Percentiles rank a stretch among this genome's conserved stretches.
These are phyloP conservation scores for Hyalella azteca DNA, from an alignment of 2,888 invertebrate species.

Conservation along the genomic window DNA sequence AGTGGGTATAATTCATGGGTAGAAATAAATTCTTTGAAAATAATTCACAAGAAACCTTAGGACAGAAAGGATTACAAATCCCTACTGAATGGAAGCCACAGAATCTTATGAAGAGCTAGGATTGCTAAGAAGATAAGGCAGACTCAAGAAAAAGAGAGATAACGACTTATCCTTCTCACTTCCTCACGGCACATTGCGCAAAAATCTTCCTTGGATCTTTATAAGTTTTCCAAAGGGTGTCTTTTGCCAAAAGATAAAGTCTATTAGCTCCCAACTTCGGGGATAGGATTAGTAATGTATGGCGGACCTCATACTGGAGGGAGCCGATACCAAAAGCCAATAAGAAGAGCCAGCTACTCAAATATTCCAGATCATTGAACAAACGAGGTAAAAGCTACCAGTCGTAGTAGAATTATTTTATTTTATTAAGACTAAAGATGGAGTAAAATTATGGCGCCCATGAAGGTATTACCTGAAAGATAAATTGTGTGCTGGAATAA, in stretches of 20 bases:
- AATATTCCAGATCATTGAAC: not conserved
- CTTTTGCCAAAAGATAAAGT: not conserved
- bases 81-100: not conserved
- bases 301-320: not conserved
- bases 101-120: no score
- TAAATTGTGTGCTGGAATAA: no score
- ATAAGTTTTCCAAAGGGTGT: conserved; percentile 6
- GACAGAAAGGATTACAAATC: not conserved
- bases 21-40: no score
- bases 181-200: conserved; percentile 8
- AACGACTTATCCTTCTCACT: conserved; percentile 4
- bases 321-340: not conserved
- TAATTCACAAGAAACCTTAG: no score
- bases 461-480: no score
- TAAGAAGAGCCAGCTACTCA: not conserved
- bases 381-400: no score
- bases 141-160: not conserved
- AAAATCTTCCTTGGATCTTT: conserved; percentile 4
- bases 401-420: no score
- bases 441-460: no score
- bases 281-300: not conserved
- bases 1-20: no score
- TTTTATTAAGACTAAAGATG: no score
- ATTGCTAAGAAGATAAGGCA: not conserved
- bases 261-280: not conserved